Evolutionary conservation across 2,888 invertebrate genomes (phyloP).

Genomic region (Eristalis tenax): DNA sequence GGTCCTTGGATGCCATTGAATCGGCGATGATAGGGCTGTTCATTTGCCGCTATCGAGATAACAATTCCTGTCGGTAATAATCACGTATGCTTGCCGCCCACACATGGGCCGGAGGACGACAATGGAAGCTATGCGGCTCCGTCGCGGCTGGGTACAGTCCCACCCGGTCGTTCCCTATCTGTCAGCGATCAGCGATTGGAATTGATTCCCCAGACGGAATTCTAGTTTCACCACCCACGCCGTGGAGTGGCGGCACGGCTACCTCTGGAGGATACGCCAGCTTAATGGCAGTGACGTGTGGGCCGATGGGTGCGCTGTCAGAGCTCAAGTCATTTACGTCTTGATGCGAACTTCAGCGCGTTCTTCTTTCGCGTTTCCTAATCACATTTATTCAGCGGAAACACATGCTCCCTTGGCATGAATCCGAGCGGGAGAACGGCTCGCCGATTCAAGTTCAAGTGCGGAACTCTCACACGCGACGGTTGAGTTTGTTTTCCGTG

Average conservation of each 20-base stretch:
- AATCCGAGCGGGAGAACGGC: background rate
- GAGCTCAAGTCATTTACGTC: conserved; percentile 40
- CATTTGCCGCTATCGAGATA: conserved; percentile 4
- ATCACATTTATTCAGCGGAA: conserved; percentile 3
- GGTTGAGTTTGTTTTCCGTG: background rate
- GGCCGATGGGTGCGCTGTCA: conserved; percentile 2
- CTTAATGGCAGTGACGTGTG: background rate
- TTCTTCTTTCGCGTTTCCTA: background rate
- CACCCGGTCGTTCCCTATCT: background rate
- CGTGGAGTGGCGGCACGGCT: too few species aligned
- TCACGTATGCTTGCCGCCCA: background rate
- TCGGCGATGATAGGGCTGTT: background rate
- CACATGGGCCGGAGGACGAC: background rate
- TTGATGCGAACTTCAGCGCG: background rate
- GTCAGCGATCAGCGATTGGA: background rate
- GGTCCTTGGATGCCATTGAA: background rate
- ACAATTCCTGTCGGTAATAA: conserved; percentile 3
- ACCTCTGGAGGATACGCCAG: background rate
- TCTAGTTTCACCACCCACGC: background rate
- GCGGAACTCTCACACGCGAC: conserved; percentile 8
- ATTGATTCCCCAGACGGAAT: background rate
- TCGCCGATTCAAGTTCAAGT: conserved; percentile 11
- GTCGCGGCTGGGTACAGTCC: background rate
- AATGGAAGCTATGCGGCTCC: background rate
- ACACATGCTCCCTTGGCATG: conserved; percentile 6